Percentiles rank a stretch among this genome's conserved stretches.
These are phyloP conservation scores for Himalopsyche phryganea DNA, from an alignment of 1,140 invertebrate species.

Conservation along the genomic window DNA sequence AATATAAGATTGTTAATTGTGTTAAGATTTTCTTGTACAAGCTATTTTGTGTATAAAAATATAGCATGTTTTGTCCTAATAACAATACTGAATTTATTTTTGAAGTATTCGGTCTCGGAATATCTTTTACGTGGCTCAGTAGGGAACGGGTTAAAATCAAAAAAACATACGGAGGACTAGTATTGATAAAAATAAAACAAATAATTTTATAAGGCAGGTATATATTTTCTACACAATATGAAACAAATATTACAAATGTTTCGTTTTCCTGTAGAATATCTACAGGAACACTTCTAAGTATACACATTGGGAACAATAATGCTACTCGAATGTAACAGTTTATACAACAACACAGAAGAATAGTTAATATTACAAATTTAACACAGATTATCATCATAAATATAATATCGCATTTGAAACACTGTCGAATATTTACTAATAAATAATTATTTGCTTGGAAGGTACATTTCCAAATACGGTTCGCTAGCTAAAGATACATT, in stretches of 20 bases:
- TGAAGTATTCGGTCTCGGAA: too few species aligned
- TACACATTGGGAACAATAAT: slow-evolving; percentile 38
- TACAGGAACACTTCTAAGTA: background rate
- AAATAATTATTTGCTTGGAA: slow-evolving; percentile 32
- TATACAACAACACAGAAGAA: slow-evolving; percentile 45
- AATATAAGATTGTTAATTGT: too few species aligned
- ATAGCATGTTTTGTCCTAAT: too few species aligned
- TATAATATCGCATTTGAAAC: slow-evolving; percentile 32
- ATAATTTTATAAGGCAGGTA: slow-evolving; percentile 47
- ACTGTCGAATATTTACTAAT: slow-evolving; percentile 32
- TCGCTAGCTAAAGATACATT: slow-evolving; percentile 25
- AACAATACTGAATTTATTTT: too few species aligned
- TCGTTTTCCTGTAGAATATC: slow-evolving; percentile 1
- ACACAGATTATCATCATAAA: slow-evolving; percentile 18
- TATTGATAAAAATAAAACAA: slow-evolving; percentile 44
- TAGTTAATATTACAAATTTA: slow-evolving; percentile 23
- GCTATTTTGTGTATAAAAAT: too few species aligned
- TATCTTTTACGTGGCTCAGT: too few species aligned
- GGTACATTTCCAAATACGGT: slow-evolving; percentile 10
- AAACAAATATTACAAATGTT: slow-evolving; percentile 46
- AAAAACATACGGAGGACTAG: too few species aligned
- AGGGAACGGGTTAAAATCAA: too few species aligned
- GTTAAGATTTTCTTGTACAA: too few species aligned
- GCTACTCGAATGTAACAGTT: slow-evolving; percentile 55
- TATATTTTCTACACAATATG: slow-evolving; percentile 54